These are phyloP conservation scores for Propithecus perrieri DNA, from an alignment of 2,797 vertebrate genomes.

Conservation along the genomic window DNA sequence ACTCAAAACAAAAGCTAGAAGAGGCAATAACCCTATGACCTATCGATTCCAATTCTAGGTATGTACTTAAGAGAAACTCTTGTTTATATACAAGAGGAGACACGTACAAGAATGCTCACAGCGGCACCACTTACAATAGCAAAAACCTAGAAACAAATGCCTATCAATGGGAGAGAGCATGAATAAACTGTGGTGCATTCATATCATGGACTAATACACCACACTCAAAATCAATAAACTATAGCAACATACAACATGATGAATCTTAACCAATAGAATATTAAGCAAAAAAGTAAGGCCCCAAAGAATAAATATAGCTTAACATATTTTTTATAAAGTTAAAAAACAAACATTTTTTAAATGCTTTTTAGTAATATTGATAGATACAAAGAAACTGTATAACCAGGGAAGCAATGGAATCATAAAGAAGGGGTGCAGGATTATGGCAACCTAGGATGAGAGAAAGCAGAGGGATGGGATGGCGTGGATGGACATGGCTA, in stretches of 20 bases:
- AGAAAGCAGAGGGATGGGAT: background rate
- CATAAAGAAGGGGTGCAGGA: background rate
- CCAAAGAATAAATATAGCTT: conserved; percentile 37
- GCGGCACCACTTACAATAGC: background rate
- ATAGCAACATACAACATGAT: background rate
- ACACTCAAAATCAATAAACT: conserved; percentile 35
- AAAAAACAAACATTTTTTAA: background rate
- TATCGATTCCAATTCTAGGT: background rate
- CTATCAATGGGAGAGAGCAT: background rate
- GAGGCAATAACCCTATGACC: background rate
- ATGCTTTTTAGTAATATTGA: background rate
- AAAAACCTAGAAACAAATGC: conserved; percentile 36
- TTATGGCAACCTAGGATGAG: background rate
- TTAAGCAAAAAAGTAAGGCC: background rate
- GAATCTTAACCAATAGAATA: background rate
- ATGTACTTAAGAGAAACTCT: background rate
- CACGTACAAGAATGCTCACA: background rate
- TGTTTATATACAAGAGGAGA: background rate
- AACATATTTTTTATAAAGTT: conserved; percentile 11
- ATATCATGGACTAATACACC: background rate
- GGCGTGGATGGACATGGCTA: background rate
- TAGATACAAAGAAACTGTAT: conserved; percentile 29
- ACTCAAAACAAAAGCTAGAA: conserved; percentile 20
- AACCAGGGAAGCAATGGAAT: background rate
- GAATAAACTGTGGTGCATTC: background rate